Conservation (phyloP, 2,797 vertebrate species). For the Melanotaenia parkinsoni region DNA sequence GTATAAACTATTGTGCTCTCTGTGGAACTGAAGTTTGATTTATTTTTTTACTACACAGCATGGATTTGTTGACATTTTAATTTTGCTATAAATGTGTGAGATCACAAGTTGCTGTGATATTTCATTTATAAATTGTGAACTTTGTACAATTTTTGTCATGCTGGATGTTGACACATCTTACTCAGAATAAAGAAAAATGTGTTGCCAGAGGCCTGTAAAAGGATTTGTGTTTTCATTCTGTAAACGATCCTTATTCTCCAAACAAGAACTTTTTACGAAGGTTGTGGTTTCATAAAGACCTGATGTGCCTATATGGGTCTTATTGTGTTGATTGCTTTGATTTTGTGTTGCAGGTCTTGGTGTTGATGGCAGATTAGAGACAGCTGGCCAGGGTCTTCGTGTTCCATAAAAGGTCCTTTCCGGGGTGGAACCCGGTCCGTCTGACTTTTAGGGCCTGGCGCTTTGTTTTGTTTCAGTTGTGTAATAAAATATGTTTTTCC, state of each 20-base stretch:
- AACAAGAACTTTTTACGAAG: no score
- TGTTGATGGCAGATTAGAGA: no score
- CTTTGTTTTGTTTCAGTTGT: no score
- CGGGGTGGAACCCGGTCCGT: no score
- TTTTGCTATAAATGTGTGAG: slow-evolving; percentile 99
- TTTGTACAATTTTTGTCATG: slow-evolving; percentile 99
- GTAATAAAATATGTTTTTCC: no score
- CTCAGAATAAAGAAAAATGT: slow-evolving; percentile 98
- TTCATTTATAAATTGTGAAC: slow-evolving; percentile 99
- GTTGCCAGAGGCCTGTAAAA: slow-evolving; percentile 92
- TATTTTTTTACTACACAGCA: slow-evolving; percentile 99
- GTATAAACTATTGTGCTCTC: slow-evolving; percentile 99
- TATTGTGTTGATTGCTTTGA: no score
- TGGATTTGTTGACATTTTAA: slow-evolving; percentile 99
- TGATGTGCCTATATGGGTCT: no score
- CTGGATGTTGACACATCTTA: slow-evolving; percentile 99
- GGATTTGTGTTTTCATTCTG: slow-evolving; percentile 51
- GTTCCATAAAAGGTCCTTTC: no score
- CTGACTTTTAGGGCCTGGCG: no score
- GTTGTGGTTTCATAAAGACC: no score
- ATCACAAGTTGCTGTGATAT: slow-evolving; percentile 99
- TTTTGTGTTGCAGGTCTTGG: no score
- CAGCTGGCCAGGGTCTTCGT: no score
- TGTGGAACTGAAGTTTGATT: slow-evolving; percentile 99
- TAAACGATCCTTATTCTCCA: background rate